Percentiles rank a stretch among this genome's conserved stretches.
Conservation (phyloP, 2,113 vertebrate genomes). For the Lanius ludovicianus region DNA sequence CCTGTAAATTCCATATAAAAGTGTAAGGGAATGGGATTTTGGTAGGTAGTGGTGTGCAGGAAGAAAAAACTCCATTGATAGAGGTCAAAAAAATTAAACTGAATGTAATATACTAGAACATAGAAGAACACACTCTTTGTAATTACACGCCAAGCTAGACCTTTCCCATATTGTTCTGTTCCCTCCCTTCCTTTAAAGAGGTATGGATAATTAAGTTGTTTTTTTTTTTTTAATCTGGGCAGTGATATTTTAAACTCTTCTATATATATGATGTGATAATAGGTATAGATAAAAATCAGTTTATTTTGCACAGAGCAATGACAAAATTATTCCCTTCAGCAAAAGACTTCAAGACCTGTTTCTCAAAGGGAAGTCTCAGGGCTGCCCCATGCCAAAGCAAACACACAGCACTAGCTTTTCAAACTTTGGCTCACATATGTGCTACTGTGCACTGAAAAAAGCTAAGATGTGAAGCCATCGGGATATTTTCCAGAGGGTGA, state of each 20-base stretch:
- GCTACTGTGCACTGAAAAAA: conserved; percentile 79
- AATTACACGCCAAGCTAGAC: not conserved
- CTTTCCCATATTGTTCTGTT: not conserved
- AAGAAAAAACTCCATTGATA: not conserved
- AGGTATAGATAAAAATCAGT: not conserved
- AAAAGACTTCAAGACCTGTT: conserved; percentile 50
- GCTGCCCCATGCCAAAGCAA: conserved; percentile 74
- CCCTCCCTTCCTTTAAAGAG: not conserved
- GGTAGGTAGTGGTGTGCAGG: not conserved
- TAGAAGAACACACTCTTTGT: not conserved
- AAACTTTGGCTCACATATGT: conserved; percentile 66
- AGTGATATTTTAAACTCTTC: not conserved
- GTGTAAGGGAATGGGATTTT: not conserved
- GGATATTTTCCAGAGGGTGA: conserved; percentile 78
- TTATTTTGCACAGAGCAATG: conserved; percentile 48
- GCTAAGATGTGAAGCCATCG: conserved; percentile 59
- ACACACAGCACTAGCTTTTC: conserved; percentile 69
- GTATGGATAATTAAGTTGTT: not conserved
- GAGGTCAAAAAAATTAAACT: not conserved
- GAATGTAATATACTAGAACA: not conserved
- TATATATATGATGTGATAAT: not conserved
- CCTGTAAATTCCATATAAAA: not conserved
- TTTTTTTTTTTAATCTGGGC: not conserved
- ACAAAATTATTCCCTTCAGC: conserved; percentile 43
- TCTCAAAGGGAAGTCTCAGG: conserved; percentile 47